Evolutionary conservation across 1,140 invertebrate genomes (phyloP).

Genomic region (Lordiphosa stackelbergi): DNA sequence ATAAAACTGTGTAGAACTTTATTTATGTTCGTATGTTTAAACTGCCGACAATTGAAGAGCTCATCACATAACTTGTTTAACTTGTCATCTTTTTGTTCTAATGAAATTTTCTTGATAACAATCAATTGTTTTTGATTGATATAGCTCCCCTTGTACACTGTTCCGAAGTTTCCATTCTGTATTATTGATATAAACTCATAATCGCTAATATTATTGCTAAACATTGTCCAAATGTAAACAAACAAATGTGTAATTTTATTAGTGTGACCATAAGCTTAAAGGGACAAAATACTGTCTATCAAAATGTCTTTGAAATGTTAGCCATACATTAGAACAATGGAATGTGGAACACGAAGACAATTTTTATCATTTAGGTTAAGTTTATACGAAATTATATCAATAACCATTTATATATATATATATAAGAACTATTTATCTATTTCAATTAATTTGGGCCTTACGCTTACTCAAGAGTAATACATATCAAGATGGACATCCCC

Average conservation of each 20-base stretch:
- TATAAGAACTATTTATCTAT: too few relatives aligned
- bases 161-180: conserved; percentile 81
- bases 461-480: too few relatives aligned
- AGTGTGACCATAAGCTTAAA: conserved; percentile 1
- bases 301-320: too few relatives aligned
- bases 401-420: too few relatives aligned
- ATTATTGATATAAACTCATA: conserved; percentile 82
- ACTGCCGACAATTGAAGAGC: conserved; percentile 84
- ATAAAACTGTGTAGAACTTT: conserved; percentile 86
- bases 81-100: conserved; percentile 83
- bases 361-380: too few relatives aligned
- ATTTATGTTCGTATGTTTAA: conserved; percentile 88
- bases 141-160: conserved; percentile 82
- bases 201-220: conserved; percentile 75
- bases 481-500: too few relatives aligned
- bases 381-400: too few relatives aligned
- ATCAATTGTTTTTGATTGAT: conserved; percentile 83
- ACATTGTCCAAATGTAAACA: conserved; percentile 45
- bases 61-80: conserved; percentile 86
- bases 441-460: too few relatives aligned
- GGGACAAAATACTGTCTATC: too few relatives aligned
- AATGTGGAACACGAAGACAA: too few relatives aligned
- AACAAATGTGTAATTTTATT: neutral
- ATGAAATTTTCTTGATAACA: conserved; percentile 86
- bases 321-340: too few relatives aligned